Evolutionary conservation across 2,113 vertebrate genomes (phyloP).

Genomic region (Rana temporaria): DNA sequence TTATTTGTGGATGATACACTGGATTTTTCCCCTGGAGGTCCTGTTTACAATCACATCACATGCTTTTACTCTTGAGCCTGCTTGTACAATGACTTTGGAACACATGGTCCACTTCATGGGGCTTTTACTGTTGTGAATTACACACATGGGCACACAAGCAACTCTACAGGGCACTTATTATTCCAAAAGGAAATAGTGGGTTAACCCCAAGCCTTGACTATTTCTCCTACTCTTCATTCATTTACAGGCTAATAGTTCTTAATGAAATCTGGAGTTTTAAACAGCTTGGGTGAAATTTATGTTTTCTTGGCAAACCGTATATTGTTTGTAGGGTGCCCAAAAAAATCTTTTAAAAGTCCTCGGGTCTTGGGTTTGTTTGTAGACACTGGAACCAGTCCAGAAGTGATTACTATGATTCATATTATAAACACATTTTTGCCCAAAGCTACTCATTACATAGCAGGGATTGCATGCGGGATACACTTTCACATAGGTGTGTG

Average conservation of each 20-base stretch:
- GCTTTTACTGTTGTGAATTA: too few relatives aligned
- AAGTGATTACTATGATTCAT: constrained; percentile 63
- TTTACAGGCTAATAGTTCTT: constrained; percentile 4
- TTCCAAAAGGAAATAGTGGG: constrained; percentile 50
- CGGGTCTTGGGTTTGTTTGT: constrained; percentile 60
- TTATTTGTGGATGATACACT: too few relatives aligned
- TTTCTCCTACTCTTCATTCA: constrained; percentile 59
- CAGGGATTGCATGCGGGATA: neutral
- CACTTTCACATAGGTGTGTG: neutral
- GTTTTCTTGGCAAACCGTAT: constrained; percentile 30
- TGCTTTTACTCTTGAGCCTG: too few relatives aligned
- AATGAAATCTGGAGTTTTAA: constrained; percentile 54
- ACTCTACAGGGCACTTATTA: constrained; percentile 36
- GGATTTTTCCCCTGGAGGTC: too few relatives aligned
- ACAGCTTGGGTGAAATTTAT: constrained; percentile 1
- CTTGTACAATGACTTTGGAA: too few relatives aligned
- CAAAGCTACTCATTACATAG: neutral
- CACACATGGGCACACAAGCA: too few relatives aligned
- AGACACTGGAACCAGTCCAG: constrained; percentile 65
- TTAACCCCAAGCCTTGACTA: constrained; percentile 49
- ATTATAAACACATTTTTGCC: constrained; percentile 44
- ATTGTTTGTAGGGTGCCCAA: constrained; percentile 61
- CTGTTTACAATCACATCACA: too few relatives aligned
- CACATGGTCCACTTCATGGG: too few relatives aligned
- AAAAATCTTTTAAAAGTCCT: constrained; percentile 62